Percentiles rank a stretch among this genome's conserved stretches.
Evolutionary conservation across 2,113 vertebrate genomes (phyloP).

Genomic region (Bufo gargarizans): DNA sequence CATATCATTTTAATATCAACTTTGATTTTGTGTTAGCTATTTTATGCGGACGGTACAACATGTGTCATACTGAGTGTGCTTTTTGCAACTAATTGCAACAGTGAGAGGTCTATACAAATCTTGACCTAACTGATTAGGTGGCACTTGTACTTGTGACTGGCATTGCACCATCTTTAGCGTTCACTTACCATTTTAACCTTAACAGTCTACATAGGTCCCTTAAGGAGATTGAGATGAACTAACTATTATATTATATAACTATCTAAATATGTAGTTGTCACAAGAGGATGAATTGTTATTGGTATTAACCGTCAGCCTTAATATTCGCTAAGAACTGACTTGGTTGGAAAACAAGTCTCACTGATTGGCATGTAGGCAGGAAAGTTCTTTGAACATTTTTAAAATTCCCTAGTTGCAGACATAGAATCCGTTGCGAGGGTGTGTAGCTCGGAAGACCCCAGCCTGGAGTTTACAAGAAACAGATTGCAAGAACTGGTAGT

Average conservation of each 20-base stretch:
- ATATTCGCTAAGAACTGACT: not conserved
- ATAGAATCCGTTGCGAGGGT: not conserved
- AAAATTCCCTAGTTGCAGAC: constrained; percentile 15
- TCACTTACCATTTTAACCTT: not conserved
- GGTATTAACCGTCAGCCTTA: not conserved
- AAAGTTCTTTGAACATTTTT: constrained; percentile 1
- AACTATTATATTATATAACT: not conserved
- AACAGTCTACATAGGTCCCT: not conserved
- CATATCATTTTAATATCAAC: not conserved
- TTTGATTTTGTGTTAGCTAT: not conserved
- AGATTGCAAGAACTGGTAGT: constrained; percentile 22
- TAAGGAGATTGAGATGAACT: not conserved
- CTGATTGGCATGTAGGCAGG: constrained; percentile 1
- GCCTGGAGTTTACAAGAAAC: constrained; percentile 45
- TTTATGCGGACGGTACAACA: not conserved
- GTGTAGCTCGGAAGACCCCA: constrained; percentile 20
- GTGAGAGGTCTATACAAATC: not conserved
- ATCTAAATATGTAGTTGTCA: not conserved
- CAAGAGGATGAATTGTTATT: not conserved
- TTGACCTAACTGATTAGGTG: not conserved
- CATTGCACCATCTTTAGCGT: not conserved
- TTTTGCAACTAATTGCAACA: not conserved
- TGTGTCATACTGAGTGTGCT: not conserved
- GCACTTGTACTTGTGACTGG: not conserved
- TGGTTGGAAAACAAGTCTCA: not conserved